Conservation (phyloP, 1,140 invertebrate species). For the Lasaia peninsularis region DNA sequence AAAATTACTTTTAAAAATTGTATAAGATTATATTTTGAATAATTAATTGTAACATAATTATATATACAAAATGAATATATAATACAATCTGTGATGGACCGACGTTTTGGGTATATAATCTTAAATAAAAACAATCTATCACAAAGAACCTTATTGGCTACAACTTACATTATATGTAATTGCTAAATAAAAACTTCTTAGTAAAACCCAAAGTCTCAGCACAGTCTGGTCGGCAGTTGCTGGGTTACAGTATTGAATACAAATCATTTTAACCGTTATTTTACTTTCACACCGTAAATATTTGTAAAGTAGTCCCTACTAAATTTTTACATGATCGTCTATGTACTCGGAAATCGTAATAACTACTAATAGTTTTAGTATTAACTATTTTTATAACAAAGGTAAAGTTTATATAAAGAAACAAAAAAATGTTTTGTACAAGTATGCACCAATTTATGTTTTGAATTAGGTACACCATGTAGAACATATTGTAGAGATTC, state of each 20-base stretch:
- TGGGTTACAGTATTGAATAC: neutral
- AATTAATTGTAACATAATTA: slow-evolving; percentile 2
- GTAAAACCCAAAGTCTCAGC: neutral
- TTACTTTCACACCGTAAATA: neutral
- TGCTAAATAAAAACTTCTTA: neutral
- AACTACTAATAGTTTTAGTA: too few relatives aligned
- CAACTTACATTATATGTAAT: neutral
- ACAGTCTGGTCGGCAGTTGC: neutral
- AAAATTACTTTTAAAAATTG: neutral
- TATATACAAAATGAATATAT: slow-evolving; percentile 9
- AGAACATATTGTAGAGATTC: too few relatives aligned
- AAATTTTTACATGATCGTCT: neutral
- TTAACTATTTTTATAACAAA: too few relatives aligned
- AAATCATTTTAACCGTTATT: neutral
- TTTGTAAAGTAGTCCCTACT: neutral
- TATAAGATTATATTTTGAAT: slow-evolving; percentile 12
- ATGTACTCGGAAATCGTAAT: neutral
- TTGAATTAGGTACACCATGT: too few relatives aligned
- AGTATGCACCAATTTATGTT: too few relatives aligned
- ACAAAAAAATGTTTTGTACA: too few relatives aligned
- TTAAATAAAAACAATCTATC: slow-evolving; percentile 1
- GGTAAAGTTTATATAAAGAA: too few relatives aligned
- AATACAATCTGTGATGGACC: neutral
- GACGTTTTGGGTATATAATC: neutral
- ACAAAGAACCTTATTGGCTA: neutral